phyloP scores from a whole-genome alignment of 1,140 invertebrate species.

The Zaprionus nigranus region DNA sequence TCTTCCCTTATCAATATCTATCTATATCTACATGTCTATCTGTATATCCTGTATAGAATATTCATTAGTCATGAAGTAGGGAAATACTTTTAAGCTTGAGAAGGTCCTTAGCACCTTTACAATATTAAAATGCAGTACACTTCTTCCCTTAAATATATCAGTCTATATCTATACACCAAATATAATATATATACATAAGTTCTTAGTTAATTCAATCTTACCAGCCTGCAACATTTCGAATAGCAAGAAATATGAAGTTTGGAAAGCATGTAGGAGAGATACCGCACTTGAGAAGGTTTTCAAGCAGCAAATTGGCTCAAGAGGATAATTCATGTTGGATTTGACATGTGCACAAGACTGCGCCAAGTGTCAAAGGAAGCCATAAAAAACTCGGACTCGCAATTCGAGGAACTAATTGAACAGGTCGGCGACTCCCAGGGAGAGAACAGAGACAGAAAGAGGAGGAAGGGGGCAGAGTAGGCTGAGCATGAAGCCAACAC shows the following conservation, averaged over 20 bases:
- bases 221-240: neutral
- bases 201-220: neutral
- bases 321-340: constrained; percentile 51
- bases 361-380: constrained; percentile 52
- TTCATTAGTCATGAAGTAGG: too few relatives aligned
- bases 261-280: neutral
- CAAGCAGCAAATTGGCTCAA: constrained; percentile 54
- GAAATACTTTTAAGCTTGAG: too few relatives aligned
- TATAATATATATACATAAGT: neutral
- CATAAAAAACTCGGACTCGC: constrained; percentile 29
- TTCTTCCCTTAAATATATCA: neutral
- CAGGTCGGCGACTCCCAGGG: constrained; percentile 26
- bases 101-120: too few relatives aligned
- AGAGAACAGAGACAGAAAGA: neutral
- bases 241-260: neutral
- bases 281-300: constrained; percentile 1
- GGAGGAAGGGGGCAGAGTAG: neutral
- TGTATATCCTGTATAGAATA: too few relatives aligned
- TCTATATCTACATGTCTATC: too few relatives aligned
- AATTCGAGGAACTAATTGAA: constrained; percentile 74
- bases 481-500: constrained; percentile 26
- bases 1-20: neutral
- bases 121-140: too few relatives aligned
- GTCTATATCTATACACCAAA: neutral
- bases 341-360: constrained; percentile 13